These are phyloP conservation scores for Xiphorhynchus elegans DNA, from an alignment of 2,113 vertebrate species.

Conservation along the genomic window DNA sequence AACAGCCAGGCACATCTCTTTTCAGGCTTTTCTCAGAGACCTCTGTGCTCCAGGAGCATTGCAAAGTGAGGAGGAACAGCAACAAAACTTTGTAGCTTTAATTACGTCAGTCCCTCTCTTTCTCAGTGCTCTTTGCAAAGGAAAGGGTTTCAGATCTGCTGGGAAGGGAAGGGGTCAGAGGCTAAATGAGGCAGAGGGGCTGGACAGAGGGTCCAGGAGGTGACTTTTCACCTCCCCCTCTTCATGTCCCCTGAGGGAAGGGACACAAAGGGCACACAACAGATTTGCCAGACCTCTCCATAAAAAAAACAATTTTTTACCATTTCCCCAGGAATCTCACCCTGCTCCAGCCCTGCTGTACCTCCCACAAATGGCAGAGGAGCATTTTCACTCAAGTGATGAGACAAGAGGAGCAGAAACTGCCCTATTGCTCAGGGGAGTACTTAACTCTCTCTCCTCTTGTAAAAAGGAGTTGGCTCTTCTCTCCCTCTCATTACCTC, in stretches of 20 bases:
- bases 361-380: rapidly evolving
- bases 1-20: rapidly evolving
- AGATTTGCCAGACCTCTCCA: background rate
- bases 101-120: background rate
- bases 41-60: background rate
- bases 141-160: background rate
- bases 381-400: background rate
- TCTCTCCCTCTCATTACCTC: background rate
- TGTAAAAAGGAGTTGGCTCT: background rate
- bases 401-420: background rate
- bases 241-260: background rate
- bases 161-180: rapidly evolving
- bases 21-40: background rate
- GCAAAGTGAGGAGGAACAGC: background rate
- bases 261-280: rapidly evolving
- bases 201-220: rapidly evolving
- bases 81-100: background rate
- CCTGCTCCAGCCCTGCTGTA: background rate
- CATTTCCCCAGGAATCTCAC: rapidly evolving
- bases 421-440: rapidly evolving
- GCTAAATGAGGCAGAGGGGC: background rate
- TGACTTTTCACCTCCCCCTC: background rate
- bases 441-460: background rate
- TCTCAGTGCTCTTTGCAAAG: background rate
- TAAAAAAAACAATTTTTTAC: background rate